Base-by-base conservation (phyloP, 2,888 invertebrate species). In the Peribatodes rhomboidaria region DNA sequence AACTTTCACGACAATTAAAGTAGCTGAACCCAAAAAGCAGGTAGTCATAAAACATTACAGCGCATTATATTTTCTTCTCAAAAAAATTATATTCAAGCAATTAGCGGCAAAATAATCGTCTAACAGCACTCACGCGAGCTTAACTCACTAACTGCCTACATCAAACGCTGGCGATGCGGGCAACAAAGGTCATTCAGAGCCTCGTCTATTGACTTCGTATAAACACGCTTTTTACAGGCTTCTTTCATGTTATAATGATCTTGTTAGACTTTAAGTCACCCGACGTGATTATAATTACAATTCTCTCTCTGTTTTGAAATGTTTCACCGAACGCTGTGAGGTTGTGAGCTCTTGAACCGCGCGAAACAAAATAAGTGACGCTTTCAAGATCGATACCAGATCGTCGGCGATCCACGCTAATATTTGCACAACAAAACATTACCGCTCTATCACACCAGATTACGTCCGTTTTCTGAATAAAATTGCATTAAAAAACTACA, bases 291-390 rank as follows among this genome's bases (percentile, higher is more conserved):
- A 18, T 20, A 13, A 35, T 35, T 50, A 7, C 50, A 35, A 35
- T 50, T 18, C 16, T 18, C 13, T 35, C 6, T 14, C 31, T 27
- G 9, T 20, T 50, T 35, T 18, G 18, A 9, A 2, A 47, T 27
- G 14, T 27, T 27, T 14, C 14, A 31, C 31, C 6, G n/a, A 0
- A 20, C 11, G 4, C 13, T 16, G 0, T 4, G 49, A 44, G 37
- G 14, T 62, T 64, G 53, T 60, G 31, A 64, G 65, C 65, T 55
- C 41, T 59, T 31, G 37, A 67, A 55, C 67, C 37, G 62, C 59
- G 57, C 61, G 63, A 70, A 68, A 67, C 69, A 72, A 65, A 67
- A 65, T 60, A 70, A 69, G 67, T 55, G 62, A 60, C 61, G 44
- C 59, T 67, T 52, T 33, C 37, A 37, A 60, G 67, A 72, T 72